Conservation (phyloP, 2,888 invertebrate species). For the Drosophila fulvimacula region DNA sequence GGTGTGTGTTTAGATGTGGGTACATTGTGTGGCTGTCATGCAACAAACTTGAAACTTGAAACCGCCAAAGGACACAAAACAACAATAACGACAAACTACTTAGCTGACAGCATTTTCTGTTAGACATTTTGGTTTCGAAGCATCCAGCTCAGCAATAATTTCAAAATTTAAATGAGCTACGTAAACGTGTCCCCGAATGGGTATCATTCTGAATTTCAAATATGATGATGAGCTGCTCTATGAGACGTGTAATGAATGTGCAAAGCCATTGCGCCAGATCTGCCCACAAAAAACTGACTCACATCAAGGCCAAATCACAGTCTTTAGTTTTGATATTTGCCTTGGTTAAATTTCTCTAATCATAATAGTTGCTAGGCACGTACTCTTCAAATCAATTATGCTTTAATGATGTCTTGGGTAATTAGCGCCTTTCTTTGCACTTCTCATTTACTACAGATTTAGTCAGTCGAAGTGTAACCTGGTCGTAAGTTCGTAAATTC, state of each 20-base stretch:
- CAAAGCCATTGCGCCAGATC: neutral
- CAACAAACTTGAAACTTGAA: constrained; percentile 66
- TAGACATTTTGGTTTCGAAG: constrained; percentile 27
- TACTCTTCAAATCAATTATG: neutral
- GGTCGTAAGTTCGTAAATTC: neutral
- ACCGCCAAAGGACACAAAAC: constrained; percentile 28
- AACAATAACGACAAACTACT: constrained; percentile 49
- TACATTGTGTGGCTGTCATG: constrained; percentile 49
- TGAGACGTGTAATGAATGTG: constrained; percentile 10
- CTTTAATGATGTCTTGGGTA: neutral
- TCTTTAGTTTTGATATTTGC: neutral
- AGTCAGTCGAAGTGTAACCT: neutral
- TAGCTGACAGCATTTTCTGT: constrained; percentile 40
- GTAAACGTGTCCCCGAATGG: constrained; percentile 13
- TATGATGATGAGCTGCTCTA: constrained; percentile 9
- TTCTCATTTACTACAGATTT: neutral
- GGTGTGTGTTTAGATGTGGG: constrained; percentile 12
- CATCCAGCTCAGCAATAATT: constrained; percentile 21
- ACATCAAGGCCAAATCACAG: neutral
- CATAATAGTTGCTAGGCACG: too few species aligned
- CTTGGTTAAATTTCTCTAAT: neutral
- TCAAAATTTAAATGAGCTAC: constrained; percentile 33
- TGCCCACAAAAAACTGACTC: too few species aligned
- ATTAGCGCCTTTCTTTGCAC: neutral
- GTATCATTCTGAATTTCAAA: constrained; percentile 6